Percentiles rank a stretch among this genome's conserved stretches.
Evolutionary conservation across 2,888 invertebrate species (phyloP).

Genomic region (Charanyca ferruginea): DNA sequence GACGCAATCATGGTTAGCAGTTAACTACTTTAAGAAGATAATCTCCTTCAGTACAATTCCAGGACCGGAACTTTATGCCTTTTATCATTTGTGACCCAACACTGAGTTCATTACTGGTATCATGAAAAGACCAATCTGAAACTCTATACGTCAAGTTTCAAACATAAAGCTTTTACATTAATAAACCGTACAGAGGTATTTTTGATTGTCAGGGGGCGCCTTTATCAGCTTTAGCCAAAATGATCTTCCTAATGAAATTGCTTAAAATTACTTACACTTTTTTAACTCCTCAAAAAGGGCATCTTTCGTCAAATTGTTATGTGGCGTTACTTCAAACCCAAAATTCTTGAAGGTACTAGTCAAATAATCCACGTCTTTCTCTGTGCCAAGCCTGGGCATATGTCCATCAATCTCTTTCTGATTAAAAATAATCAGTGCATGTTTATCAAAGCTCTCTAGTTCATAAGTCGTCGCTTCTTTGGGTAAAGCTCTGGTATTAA

Average conservation of each 20-base stretch:
- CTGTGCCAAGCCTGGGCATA: conserved; percentile 76
- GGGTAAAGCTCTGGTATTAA: conserved; percentile 69
- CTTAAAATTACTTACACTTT: conserved; percentile 70
- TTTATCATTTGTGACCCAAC: no score
- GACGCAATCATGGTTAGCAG: no score
- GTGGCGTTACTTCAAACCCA: conserved; percentile 75
- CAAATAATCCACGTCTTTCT: conserved; percentile 76
- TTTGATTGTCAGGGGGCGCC: no score
- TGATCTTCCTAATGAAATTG: background rate
- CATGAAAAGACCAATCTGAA: no score
- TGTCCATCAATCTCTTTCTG: conserved; percentile 76
- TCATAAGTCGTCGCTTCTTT: conserved; percentile 78
- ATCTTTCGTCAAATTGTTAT: conserved; percentile 75
- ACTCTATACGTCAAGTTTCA: no score
- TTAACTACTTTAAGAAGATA: no score
- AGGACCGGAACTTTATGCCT: no score
- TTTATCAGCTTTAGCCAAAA: background rate
- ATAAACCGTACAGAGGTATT: no score
- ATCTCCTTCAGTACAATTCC: no score
- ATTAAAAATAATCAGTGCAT: conserved; percentile 81
- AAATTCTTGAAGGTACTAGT: conserved; percentile 74
- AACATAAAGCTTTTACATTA: no score
- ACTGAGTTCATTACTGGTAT: no score
- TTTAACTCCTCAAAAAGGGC: conserved; percentile 73
- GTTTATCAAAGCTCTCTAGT: conserved; percentile 81